These are phyloP conservation scores for Ginglymostoma cirratum DNA, from an alignment of 2,113 vertebrate species.

Conservation along the genomic window DNA sequence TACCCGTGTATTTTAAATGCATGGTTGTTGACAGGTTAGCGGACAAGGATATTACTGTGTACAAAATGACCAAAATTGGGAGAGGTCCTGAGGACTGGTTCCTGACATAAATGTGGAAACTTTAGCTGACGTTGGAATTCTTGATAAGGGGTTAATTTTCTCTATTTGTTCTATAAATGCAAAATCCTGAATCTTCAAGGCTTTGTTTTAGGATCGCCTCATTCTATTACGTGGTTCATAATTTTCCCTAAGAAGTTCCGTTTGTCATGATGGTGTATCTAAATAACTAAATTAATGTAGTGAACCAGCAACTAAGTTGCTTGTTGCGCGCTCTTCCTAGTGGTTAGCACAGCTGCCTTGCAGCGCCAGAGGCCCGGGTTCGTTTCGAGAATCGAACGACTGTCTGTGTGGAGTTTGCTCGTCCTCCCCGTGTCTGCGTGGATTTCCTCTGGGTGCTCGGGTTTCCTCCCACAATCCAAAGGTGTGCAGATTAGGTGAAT, in stretches of 20 bases:
- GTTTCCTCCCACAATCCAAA: too few species aligned
- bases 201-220: background rate
- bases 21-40: background rate
- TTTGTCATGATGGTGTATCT: background rate
- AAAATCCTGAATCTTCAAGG: background rate
- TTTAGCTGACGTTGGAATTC: background rate
- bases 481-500: too few species aligned
- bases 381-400: too few species aligned
- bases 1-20: constrained; percentile 5
- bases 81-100: background rate
- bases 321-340: too few species aligned
- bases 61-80: background rate
- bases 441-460: too few species aligned
- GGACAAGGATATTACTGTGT: background rate
- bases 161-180: background rate
- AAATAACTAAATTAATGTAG: background rate
- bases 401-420: too few species aligned
- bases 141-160: background rate
- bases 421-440: too few species aligned
- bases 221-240: background rate
- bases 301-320: background rate
- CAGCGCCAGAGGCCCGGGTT: too few species aligned
- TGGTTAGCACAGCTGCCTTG: too few species aligned
- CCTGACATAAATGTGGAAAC: background rate
- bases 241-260: background rate